Evolutionary conservation across 2,888 invertebrate species (phyloP), one percentile per base, ranked within the genome.

Genomic region (Electrophaes corylata): DNA sequence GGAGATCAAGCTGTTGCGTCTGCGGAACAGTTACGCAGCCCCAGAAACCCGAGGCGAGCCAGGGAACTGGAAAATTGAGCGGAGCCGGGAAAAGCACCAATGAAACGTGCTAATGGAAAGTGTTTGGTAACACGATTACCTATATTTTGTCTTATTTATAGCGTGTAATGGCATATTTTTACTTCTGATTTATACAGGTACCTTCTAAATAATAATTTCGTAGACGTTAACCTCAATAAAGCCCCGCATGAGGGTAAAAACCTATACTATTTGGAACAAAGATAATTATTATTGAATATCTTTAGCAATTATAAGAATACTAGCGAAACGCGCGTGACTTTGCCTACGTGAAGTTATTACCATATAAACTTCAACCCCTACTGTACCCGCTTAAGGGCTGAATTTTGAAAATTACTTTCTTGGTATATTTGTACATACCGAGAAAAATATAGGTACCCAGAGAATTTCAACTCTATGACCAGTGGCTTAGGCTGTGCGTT

Each of bases 21-120:
- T 47, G 12, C 39, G 49, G 47, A 56, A 49, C 44, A 19, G 35
- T 56, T 56, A 49, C 55, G 49, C 40, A 50, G 54, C 12, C 35
- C 14, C 14, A 12, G 47, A 46, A 37, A 55, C 14, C 48, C 35
- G 39, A 45, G 41, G 50, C 43, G 35, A 49, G 35, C 12, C 55
- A 40, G 51, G 54, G 47, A 58, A 33, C 58, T 70, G 76, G 79
- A 79, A 81, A 81, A 81, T 81, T 78, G 73, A 62, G 70, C 62
- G 60, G 23, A 14, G 43, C 52, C 47, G 64, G 58, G 62, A 69
- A 70, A 70, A 67, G 70, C 67, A 52, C 70, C 73, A 75, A 72
- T 73, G 75, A 67, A 75, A 70, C 76, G 76, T 72, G 69, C 71
- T 75, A 73, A 45, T 58, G 45, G 44, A 55, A 52, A 55, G 55